These are phyloP conservation scores for Hipposideros armiger DNA, from an alignment of 2,113 vertebrate genomes.

Conservation along the genomic window DNA sequence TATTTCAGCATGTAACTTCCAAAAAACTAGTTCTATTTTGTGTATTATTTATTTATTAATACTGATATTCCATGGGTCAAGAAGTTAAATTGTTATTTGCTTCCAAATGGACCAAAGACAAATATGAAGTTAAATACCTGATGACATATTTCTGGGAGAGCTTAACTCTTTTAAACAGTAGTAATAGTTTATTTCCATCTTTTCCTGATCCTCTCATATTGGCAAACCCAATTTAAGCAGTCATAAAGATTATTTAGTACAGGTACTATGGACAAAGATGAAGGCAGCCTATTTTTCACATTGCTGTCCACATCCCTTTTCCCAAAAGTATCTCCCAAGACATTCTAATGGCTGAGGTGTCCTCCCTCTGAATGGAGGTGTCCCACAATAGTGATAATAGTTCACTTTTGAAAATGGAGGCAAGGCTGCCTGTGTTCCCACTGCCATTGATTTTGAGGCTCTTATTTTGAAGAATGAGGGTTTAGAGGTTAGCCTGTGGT, in stretches of 20 bases:
- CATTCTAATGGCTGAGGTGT: not conserved
- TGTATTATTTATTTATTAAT: constrained; percentile 7
- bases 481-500: not conserved
- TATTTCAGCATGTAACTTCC: not conserved
- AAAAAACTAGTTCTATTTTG: not conserved
- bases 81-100: not conserved
- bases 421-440: not conserved
- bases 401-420: not conserved
- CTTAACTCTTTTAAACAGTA: not conserved
- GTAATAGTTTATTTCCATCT: not conserved
- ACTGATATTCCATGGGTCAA: not conserved
- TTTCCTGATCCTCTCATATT: not conserved
- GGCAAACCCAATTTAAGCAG: constrained; percentile 13
- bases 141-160: not conserved
- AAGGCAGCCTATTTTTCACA: not conserved
- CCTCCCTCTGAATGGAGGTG: not conserved
- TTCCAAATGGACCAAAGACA: not conserved
- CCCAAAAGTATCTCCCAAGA: not conserved
- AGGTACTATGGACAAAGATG: not conserved
- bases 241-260: constrained; percentile 30
- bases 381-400: not conserved
- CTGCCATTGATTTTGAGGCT: not conserved
- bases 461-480: not conserved
- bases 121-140: not conserved
- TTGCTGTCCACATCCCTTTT: not conserved